Evolutionary conservation across 2,888 invertebrate species (phyloP).

Genomic region (Sceliomorpha sp.): DNA sequence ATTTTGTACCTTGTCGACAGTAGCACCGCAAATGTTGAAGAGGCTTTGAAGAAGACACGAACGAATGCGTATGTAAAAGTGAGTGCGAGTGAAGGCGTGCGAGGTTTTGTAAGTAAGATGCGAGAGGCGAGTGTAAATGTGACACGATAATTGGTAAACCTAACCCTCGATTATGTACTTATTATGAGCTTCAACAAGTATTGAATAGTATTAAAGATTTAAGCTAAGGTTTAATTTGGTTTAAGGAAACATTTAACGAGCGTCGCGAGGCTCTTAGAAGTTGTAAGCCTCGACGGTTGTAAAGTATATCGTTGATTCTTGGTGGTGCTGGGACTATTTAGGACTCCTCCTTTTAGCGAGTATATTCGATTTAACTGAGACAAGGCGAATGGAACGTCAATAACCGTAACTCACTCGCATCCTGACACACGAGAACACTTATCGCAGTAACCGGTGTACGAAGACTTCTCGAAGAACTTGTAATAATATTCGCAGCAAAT

Average conservation of each 20-base stretch:
- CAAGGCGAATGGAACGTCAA: constrained; percentile 37
- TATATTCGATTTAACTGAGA: constrained; percentile 25
- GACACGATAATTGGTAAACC: constrained; percentile 68
- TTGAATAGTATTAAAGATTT: constrained; percentile 75
- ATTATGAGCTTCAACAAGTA: constrained; percentile 79
- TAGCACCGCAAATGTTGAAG: constrained; percentile 40
- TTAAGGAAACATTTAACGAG: constrained; percentile 47
- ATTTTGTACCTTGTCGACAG: constrained; percentile 72
- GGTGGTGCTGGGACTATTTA: constrained; percentile 54
- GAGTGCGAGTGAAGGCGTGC: constrained; percentile 13
- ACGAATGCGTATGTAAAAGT: constrained; percentile 1
- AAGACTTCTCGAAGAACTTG: constrained; percentile 1
- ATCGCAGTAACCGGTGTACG: constrained; percentile 7
- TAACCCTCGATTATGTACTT: constrained; percentile 77
- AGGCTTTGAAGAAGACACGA: constrained; percentile 1
- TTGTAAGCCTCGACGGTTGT: constrained; percentile 15
- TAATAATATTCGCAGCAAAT: constrained; percentile 19
- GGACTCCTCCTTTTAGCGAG: constrained; percentile 42
- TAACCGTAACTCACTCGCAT: constrained; percentile 35
- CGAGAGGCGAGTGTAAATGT: constrained; percentile 56
- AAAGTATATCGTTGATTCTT: constrained; percentile 56
- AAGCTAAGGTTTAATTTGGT: constrained; percentile 55
- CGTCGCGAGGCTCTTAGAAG: constrained; percentile 12
- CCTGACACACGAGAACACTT: constrained; percentile 7
- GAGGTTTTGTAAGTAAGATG: constrained; percentile 43